phyloP scores from a whole-genome alignment of 2,797 vertebrate species.

The Sciaenops ocellatus region DNA sequence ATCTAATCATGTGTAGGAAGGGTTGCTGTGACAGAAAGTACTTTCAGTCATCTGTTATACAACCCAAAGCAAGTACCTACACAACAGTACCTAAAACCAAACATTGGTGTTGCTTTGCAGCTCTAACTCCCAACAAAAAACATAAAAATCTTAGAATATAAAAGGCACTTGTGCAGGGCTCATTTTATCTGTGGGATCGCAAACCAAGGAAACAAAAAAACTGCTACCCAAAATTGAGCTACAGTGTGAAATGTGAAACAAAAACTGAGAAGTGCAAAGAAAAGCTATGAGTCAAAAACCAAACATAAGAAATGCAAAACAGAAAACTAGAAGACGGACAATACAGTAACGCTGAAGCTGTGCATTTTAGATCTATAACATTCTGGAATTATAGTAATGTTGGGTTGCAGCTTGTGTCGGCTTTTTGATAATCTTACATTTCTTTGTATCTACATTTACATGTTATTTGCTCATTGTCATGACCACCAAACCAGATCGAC shows the following conservation, averaged over 20 bases:
- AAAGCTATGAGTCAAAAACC: not conserved
- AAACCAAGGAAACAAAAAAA: not conserved
- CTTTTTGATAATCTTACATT: not conserved
- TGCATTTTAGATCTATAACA: not conserved
- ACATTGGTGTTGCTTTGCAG: not conserved
- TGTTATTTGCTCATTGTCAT: too few species aligned
- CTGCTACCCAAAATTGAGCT: not conserved
- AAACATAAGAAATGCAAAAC: not conserved
- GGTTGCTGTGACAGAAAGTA: constrained; percentile 3
- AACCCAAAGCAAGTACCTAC: not conserved
- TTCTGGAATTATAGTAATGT: not conserved
- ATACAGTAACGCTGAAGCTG: not conserved
- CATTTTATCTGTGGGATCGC: not conserved
- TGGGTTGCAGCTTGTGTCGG: not conserved
- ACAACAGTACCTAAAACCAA: not conserved
- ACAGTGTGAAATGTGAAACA: not conserved
- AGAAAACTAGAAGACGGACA: not conserved
- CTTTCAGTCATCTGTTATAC: constrained; percentile 15
- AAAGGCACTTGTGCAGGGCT: not conserved
- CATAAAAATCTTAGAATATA: not conserved
- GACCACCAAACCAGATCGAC: too few species aligned
- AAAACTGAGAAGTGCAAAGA: not conserved
- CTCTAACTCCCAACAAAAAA: not conserved
- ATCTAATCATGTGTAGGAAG: constrained; percentile 13
- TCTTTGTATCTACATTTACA: not conserved